These are phyloP conservation scores for Mythimna lalbum DNA, from an alignment of 2,888 invertebrate species.

Conservation along the genomic window DNA sequence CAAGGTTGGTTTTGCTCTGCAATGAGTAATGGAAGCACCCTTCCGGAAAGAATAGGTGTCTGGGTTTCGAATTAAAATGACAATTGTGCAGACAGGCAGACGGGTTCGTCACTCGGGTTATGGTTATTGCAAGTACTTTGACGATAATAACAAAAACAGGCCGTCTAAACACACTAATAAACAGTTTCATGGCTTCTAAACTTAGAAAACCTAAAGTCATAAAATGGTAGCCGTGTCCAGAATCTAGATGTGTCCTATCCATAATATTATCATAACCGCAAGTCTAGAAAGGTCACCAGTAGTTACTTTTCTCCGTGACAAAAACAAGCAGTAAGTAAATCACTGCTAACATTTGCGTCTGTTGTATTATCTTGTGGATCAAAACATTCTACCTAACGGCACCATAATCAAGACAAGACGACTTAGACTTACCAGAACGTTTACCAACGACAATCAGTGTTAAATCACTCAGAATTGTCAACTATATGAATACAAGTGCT, in stretches of 20 bases:
- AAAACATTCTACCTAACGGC: slow-evolving; percentile 53
- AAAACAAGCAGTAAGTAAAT: slow-evolving; percentile 47
- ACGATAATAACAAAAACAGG: not conserved
- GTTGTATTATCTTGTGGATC: slow-evolving; percentile 50
- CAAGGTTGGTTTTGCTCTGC: slow-evolving; percentile 29
- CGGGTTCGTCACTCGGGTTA: slow-evolving; percentile 45
- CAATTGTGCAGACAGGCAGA: slow-evolving; percentile 55
- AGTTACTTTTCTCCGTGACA: slow-evolving; percentile 40
- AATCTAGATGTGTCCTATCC: slow-evolving; percentile 33
- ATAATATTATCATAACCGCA: slow-evolving; percentile 10
- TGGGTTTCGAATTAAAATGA: slow-evolving; percentile 79
- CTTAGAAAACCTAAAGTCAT: slow-evolving; percentile 5
- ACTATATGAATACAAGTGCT: slow-evolving; percentile 58
- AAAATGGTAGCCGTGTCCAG: slow-evolving; percentile 4
- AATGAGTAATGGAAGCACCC: slow-evolving; percentile 38
- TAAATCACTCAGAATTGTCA: slow-evolving; percentile 59
- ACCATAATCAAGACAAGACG: slow-evolving; percentile 49
- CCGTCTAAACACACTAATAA: not conserved
- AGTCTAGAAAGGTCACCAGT: slow-evolving; percentile 28
- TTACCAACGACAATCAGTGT: slow-evolving; percentile 55
- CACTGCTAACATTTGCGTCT: slow-evolving; percentile 34
- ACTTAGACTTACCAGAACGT: slow-evolving; percentile 41
- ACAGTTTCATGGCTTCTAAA: not conserved
- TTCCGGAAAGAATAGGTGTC: slow-evolving; percentile 73
- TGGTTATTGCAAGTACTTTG: slow-evolving; percentile 38